A percentile compares a stretch with the other conserved stretches of the same genome.
Conservation (phyloP, 2,797 vertebrate species). For the Tragelaphus oryx region DNA sequence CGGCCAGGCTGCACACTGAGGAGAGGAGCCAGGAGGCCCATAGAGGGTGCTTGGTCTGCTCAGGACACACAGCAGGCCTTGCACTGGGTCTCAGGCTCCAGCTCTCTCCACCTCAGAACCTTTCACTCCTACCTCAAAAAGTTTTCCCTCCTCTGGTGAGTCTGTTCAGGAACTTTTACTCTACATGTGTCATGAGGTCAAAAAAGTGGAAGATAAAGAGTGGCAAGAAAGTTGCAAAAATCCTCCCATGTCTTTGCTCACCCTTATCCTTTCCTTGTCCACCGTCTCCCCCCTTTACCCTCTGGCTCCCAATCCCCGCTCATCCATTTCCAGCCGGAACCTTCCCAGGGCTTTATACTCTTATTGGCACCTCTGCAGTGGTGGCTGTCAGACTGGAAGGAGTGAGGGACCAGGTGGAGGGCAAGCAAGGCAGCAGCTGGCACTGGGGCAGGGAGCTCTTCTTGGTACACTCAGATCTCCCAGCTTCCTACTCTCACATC, state of each 20-base stretch:
- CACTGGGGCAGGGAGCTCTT: not conserved
- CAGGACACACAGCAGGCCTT: not conserved
- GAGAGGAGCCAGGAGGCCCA: not conserved
- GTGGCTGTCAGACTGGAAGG: not conserved
- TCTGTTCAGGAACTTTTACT: not conserved
- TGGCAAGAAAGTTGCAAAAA: not conserved
- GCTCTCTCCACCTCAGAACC: not conserved
- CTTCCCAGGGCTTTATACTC: not conserved
- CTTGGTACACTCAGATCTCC: not conserved
- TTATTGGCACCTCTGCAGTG: not conserved
- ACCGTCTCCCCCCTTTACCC: rapidly evolving
- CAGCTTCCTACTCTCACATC: not conserved
- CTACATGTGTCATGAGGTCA: not conserved
- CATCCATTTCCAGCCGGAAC: not conserved
- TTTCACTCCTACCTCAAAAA: not conserved
- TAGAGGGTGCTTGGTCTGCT: not conserved
- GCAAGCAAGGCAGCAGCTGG: not conserved
- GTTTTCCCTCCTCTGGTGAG: not conserved
- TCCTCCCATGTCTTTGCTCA: not conserved
- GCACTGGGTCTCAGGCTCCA: not conserved
- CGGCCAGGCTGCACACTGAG: rapidly evolving
- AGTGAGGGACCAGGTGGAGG: not conserved
- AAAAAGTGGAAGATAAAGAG: not conserved
- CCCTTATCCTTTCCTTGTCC: too few relatives aligned
- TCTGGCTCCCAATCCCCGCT: not conserved